Conservation (phyloP, 2,888 invertebrate species). For the Tenthredo scrophulariae region DNA sequence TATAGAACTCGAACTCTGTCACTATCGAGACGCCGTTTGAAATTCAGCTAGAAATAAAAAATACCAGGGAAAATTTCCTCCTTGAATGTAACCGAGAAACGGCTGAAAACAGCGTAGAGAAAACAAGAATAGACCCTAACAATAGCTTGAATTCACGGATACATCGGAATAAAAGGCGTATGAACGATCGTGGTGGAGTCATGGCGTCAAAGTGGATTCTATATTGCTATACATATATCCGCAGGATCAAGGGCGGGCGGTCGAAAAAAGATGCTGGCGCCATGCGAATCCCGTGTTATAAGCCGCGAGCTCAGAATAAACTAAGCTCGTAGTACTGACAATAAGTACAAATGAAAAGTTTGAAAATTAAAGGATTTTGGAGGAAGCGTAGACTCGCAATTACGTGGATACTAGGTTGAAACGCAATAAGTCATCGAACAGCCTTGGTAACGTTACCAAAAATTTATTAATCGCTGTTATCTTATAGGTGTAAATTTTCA, state of each 20-base stretch:
- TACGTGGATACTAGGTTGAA: neutral
- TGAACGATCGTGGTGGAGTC: slow-evolving; percentile 23
- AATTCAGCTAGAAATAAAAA: neutral
- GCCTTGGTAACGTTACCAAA: neutral
- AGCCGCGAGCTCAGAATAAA: neutral
- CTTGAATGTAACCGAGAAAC: slow-evolving; percentile 10
- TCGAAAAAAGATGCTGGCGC: neutral
- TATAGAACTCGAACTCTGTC: neutral
- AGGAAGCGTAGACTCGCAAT: neutral
- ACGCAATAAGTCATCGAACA: neutral
- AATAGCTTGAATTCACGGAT: slow-evolving; percentile 16
- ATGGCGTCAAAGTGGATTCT: slow-evolving; percentile 17
- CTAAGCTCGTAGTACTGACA: neutral
- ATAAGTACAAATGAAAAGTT: neutral
- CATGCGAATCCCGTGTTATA: neutral
- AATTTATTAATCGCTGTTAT: slow-evolving; percentile 20
- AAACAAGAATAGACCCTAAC: slow-evolving; percentile 25
- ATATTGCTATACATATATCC: slow-evolving; percentile 1
- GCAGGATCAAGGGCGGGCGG: slow-evolving; percentile 14
- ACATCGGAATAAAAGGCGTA: slow-evolving; percentile 29
- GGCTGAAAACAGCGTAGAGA: slow-evolving; percentile 5
- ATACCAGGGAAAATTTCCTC: neutral
- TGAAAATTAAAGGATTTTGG: neutral
- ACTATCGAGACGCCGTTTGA: neutral
- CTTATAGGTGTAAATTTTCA: neutral